phyloP scores from a whole-genome alignment of 2,113 vertebrate species.

The Penelope pileata region DNA sequence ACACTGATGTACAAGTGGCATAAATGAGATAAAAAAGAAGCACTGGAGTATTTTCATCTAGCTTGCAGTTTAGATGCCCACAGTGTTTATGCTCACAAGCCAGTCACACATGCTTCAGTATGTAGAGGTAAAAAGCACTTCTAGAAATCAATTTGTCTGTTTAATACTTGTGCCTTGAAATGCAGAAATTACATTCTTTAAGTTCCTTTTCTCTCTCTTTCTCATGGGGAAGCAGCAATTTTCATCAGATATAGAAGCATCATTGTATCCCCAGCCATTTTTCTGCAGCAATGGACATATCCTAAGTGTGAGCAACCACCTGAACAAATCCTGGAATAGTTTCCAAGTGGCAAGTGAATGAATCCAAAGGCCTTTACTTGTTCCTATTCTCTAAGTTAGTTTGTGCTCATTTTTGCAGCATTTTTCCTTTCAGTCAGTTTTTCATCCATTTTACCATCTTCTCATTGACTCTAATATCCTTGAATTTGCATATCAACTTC shows the following conservation, averaged over 20 bases:
- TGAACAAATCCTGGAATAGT: not conserved
- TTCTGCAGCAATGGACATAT: not conserved
- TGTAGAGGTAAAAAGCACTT: not conserved
- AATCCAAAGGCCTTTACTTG: not conserved
- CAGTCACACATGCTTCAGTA: not conserved
- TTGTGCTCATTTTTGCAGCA: not conserved
- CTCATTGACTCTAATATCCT: conserved; percentile 2
- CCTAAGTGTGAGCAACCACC: not conserved
- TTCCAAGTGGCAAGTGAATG: not conserved
- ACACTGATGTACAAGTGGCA: not conserved
- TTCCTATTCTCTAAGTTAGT: not conserved
- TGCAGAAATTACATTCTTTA: not conserved
- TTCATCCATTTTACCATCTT: conserved; percentile 4
- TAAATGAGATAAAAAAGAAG: not conserved
- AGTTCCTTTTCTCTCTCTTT: not conserved
- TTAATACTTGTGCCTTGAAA: not conserved
- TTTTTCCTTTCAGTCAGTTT: not conserved
- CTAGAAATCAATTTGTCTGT: not conserved
- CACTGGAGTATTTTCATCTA: not conserved
- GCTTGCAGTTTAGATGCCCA: not conserved
- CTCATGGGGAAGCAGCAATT: not conserved
- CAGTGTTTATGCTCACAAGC: not conserved
- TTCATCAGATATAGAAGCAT: not conserved
- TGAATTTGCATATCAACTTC: conserved; percentile 24
- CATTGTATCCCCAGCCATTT: not conserved